A percentile compares a stretch with the other conserved stretches of the same genome.
These are phyloP conservation scores for Baryphthengus martii DNA, from an alignment of 2,113 vertebrate genomes.

Conservation along the genomic window DNA sequence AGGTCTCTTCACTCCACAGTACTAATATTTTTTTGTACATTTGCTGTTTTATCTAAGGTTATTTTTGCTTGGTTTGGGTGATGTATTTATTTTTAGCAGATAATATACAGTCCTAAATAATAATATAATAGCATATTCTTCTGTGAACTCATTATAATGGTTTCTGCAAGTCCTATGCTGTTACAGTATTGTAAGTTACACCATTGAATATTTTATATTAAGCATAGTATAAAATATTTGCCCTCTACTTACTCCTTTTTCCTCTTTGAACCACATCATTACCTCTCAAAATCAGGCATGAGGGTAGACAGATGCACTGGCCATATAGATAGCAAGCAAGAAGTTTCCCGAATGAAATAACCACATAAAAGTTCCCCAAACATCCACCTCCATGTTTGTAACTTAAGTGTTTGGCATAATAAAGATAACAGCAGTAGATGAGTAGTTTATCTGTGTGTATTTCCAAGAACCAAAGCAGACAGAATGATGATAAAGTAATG, in stretches of 20 bases:
- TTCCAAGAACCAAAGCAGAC: conserved; percentile 41
- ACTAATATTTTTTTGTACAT: background rate
- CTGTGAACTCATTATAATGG: background rate
- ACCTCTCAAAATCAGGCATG: conserved; percentile 9
- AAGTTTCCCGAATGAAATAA: conserved; percentile 48
- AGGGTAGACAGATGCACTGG: conserved; percentile 12
- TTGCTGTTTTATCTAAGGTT: background rate
- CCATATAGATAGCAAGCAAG: conserved; percentile 16
- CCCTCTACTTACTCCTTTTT: background rate
- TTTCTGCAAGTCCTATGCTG: background rate
- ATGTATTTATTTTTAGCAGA: background rate
- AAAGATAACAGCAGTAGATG: conserved; percentile 64
- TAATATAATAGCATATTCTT: background rate
- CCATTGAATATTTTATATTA: conserved; percentile 1
- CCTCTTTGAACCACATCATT: background rate
- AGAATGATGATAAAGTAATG: conserved; percentile 19
- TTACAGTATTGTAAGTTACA: background rate
- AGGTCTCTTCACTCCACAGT: background rate
- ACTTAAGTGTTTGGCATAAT: conserved; percentile 42
- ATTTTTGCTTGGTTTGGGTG: background rate
- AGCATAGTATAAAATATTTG: background rate
- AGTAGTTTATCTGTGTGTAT: conserved; percentile 49
- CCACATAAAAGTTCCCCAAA: conserved; percentile 50
- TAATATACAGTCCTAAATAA: background rate
- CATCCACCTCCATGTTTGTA: conserved; percentile 8